phyloP scores from a whole-genome alignment of 2,113 vertebrate species.

The Crotalus horridus region DNA sequence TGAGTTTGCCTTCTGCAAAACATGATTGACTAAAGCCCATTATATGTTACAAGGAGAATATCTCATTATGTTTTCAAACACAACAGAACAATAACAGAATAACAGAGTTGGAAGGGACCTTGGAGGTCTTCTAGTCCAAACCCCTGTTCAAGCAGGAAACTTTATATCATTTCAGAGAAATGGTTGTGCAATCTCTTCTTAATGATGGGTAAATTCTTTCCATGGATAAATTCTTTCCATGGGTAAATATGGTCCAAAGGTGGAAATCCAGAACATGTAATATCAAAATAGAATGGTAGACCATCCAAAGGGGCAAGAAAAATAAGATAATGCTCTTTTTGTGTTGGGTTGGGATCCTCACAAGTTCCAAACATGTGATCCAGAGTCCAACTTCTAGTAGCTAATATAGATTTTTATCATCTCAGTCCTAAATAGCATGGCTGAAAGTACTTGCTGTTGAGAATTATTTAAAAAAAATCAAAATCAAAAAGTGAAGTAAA shows the following conservation, averaged over 20 bases:
- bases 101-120: neutral
- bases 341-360: neutral
- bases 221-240: neutral
- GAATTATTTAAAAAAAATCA: conserved; percentile 9
- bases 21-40: neutral
- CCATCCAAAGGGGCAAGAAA: neutral
- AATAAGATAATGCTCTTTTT: neutral
- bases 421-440: neutral
- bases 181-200: neutral
- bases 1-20: neutral
- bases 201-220: neutral
- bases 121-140: neutral
- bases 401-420: neutral
- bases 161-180: neutral
- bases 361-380: neutral
- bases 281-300: neutral
- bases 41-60: neutral
- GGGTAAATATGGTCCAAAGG: neutral
- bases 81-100: neutral
- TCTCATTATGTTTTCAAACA: neutral
- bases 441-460: conserved; percentile 27
- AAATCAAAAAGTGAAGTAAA: conserved; percentile 1
- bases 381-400: neutral
- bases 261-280: neutral
- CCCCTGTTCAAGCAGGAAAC: neutral